phyloP scores from a whole-genome alignment of 2,888 invertebrate genomes.

The Cephus nigrinus region DNA sequence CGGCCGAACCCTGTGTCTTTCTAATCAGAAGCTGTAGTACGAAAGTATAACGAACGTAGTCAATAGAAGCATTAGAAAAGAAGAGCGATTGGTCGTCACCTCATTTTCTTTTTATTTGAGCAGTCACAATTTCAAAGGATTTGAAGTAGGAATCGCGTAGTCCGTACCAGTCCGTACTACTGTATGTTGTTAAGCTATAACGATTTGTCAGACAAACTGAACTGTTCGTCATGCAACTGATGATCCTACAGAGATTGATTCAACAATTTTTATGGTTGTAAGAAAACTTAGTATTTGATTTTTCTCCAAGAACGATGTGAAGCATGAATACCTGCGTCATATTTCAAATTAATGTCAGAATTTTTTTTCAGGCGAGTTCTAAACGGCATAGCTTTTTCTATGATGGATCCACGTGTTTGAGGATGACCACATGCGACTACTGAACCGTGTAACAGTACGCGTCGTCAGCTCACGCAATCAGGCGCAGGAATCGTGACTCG shows the following conservation, averaged over 20 bases:
- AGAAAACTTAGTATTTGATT: neutral
- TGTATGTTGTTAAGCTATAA: too few relatives aligned
- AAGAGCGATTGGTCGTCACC: too few relatives aligned
- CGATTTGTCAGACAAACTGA: too few relatives aligned
- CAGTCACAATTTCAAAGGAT: too few relatives aligned
- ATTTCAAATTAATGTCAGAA: neutral
- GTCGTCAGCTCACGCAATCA: conserved; percentile 1
- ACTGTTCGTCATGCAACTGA: neutral
- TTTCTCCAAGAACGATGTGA: neutral
- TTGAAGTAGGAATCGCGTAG: too few relatives aligned
- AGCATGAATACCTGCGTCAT: neutral
- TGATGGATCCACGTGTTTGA: neutral
- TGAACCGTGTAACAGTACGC: neutral
- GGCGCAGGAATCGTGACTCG: conserved; percentile 23
- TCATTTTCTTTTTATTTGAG: too few relatives aligned
- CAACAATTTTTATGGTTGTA: neutral
- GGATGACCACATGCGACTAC: neutral
- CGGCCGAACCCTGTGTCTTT: too few relatives aligned
- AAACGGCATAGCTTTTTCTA: neutral
- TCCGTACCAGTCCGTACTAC: too few relatives aligned
- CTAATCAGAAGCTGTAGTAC: too few relatives aligned
- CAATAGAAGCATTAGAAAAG: too few relatives aligned
- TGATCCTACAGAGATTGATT: neutral
- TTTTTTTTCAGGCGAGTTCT: neutral
- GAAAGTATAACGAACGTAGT: too few relatives aligned